Evolutionary conservation across 1,140 invertebrate species (phyloP).

Genomic region (Temnothorax nylanderi): DNA sequence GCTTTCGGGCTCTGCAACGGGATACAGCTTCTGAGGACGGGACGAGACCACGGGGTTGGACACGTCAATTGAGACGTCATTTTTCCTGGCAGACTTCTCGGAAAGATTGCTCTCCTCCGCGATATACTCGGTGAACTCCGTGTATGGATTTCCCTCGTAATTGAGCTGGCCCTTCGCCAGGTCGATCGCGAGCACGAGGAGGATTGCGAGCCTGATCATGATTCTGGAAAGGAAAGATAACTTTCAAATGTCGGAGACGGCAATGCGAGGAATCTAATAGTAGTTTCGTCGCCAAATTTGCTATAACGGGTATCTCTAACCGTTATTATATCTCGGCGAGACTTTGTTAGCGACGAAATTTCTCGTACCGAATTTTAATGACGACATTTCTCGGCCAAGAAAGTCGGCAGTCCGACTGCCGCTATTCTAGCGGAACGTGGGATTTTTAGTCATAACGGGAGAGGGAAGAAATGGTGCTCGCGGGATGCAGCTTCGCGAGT

Average conservation of each 20-base stretch:
- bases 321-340: background rate
- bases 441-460: slow-evolving; percentile 33
- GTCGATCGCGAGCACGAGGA: slow-evolving; percentile 58
- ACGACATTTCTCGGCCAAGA: background rate
- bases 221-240: slow-evolving; percentile 62
- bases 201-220: slow-evolving; percentile 62
- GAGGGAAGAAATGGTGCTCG: slow-evolving; percentile 10
- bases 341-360: background rate
- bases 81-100: slow-evolving; percentile 51
- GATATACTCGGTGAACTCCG: slow-evolving; percentile 81
- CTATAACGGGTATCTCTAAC: background rate
- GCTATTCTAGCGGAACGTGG: slow-evolving; percentile 45
- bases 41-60: background rate
- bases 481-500: background rate
- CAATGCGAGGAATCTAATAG: background rate
- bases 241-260: background rate
- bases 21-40: slow-evolving; percentile 42
- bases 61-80: slow-evolving; percentile 10
- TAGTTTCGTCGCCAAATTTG: background rate
- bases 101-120: slow-evolving; percentile 79
- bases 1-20: background rate
- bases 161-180: slow-evolving; percentile 78
- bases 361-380: background rate
- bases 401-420: background rate
- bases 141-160: slow-evolving; percentile 81